A percentile compares a stretch with the other conserved stretches of the same genome.
phyloP scores from a whole-genome alignment of 2,888 invertebrate genomes.

The Melanchra persicariae region DNA sequence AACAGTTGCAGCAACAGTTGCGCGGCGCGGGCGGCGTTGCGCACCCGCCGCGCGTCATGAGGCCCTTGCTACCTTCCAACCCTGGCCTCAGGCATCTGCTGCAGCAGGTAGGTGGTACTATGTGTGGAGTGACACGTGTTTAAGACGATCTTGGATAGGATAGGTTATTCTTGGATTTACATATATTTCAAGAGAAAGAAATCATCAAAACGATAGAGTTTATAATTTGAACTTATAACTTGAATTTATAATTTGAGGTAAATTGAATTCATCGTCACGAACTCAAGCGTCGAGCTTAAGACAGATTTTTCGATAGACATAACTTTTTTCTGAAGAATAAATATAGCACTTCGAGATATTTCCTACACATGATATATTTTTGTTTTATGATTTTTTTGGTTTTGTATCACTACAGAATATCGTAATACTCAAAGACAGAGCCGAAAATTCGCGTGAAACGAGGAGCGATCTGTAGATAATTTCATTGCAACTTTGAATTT shows the following conservation, averaged over 20 bases:
- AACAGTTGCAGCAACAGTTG: constrained; percentile 86
- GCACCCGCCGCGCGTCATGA: constrained; percentile 92
- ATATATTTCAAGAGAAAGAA: no score
- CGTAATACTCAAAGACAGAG: constrained; percentile 29
- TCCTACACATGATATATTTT: no score
- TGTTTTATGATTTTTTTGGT: no score
- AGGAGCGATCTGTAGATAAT: constrained; percentile 6
- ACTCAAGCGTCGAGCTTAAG: no score
- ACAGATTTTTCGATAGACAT: no score
- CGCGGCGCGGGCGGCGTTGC: constrained; percentile 73
- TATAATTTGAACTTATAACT: no score
- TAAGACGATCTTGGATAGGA: no score
- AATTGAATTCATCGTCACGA: no score
- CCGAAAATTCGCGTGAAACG: constrained; percentile 5
- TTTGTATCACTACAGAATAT: constrained; percentile 22
- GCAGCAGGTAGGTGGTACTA: constrained; percentile 92
- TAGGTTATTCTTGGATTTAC: no score
- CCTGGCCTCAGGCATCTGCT: constrained; percentile 95
- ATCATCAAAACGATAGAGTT: neutral
- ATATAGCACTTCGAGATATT: no score
- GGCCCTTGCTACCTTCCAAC: constrained; percentile 93
- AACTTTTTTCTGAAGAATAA: no score
- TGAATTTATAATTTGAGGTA: neutral
- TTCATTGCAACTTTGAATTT: neutral
- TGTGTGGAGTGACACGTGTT: neutral